Conservation (phyloP, 1,140 invertebrate species). For the Zaprionus gabonicus region DNA sequence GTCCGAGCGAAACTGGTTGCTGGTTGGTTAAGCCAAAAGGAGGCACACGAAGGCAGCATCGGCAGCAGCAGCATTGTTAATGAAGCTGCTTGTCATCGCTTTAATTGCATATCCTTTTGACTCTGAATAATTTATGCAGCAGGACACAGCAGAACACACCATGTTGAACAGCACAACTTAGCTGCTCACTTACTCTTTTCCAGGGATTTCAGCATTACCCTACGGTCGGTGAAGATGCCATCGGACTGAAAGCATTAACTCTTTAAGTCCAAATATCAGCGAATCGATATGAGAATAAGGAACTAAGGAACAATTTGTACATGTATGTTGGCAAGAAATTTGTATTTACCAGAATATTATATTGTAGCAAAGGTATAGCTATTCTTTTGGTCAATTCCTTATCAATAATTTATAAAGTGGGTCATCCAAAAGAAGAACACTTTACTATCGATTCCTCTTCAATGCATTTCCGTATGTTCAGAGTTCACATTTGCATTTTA, state of each 20-base stretch:
- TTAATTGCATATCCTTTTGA: slow-evolving; percentile 68
- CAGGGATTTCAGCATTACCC: too few relatives aligned
- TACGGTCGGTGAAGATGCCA: neutral
- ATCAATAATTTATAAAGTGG: neutral
- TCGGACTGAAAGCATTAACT: neutral
- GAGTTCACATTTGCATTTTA: neutral
- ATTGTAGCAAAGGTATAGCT: accelerated
- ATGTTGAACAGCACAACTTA: neutral
- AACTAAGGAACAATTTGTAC: neutral
- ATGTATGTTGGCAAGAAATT: too few relatives aligned
- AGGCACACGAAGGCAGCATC: slow-evolving; percentile 13
- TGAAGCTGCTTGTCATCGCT: slow-evolving; percentile 76
- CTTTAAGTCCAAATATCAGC: neutral
- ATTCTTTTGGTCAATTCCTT: neutral
- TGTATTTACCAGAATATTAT: too few relatives aligned
- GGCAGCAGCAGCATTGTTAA: slow-evolving; percentile 52
- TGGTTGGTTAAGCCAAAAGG: slow-evolving; percentile 11
- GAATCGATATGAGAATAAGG: too few relatives aligned
- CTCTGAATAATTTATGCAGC: slow-evolving; percentile 58
- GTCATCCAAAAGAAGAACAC: neutral
- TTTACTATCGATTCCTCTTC: neutral
- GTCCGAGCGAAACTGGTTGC: slow-evolving; percentile 1
- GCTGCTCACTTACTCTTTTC: neutral
- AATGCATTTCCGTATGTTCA: neutral
- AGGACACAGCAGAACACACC: slow-evolving; percentile 9